These are phyloP conservation scores for Nansenia antarctica DNA, from an alignment of 2,113 vertebrate species.

Conservation along the genomic window DNA sequence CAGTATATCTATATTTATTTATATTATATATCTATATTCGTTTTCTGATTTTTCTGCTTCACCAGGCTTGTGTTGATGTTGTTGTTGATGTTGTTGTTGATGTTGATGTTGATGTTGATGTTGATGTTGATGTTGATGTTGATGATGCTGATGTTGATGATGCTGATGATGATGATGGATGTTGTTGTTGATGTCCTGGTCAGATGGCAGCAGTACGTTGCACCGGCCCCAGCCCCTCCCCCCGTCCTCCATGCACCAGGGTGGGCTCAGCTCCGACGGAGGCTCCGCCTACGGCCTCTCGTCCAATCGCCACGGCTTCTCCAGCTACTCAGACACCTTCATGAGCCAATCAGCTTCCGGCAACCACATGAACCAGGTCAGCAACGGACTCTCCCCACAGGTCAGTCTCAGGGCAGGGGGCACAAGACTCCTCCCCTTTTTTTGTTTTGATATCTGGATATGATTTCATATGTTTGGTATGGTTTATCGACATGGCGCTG, in stretches of 20 bases:
- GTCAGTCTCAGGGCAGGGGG: conserved; percentile 68
- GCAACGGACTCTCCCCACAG: conserved; percentile 98
- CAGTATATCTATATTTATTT: no score
- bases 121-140: background rate
- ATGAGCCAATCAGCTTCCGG: conserved; percentile 90
- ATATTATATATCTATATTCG: no score
- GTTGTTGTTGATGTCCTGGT: conserved; percentile 1
- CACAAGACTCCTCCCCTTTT: background rate
- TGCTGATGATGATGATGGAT: background rate
- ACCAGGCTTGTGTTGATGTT: no score
- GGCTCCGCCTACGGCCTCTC: conserved; percentile 88
- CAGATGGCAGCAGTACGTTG: conserved; percentile 92
- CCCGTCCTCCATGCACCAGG: conserved; percentile 98
- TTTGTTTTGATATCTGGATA: no score
- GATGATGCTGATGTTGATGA: no score
- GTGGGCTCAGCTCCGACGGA: conserved; percentile 86
- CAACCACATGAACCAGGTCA: conserved; percentile 97
- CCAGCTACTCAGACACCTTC: conserved; percentile 97
- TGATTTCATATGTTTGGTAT: no score
- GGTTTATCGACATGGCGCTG: background rate
- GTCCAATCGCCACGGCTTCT: conserved; percentile 91
- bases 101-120: background rate
- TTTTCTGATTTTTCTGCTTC: no score
- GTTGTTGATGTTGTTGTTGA: background rate
- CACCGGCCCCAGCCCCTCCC: conserved; percentile 97